Conservation (phyloP, 2,797 vertebrate genomes). For the Chloroceryle inda region DNA sequence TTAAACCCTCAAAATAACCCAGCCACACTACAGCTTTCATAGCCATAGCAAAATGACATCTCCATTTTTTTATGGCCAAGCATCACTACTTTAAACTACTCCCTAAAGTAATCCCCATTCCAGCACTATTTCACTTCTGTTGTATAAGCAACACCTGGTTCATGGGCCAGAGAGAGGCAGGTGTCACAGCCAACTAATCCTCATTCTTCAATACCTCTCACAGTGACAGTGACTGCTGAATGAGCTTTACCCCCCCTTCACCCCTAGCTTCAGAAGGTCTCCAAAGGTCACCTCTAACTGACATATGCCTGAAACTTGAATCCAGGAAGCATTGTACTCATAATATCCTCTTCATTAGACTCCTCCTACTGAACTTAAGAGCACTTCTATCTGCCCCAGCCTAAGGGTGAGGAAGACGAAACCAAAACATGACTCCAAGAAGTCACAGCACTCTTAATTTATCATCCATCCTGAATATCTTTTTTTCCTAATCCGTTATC, state of each 20-base stretch:
- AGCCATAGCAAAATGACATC: background rate
- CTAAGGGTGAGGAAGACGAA: background rate
- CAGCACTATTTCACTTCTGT: background rate
- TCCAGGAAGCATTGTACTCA: background rate
- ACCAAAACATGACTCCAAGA: background rate
- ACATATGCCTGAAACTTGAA: background rate
- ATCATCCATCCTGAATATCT: background rate
- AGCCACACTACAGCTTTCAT: background rate
- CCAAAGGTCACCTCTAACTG: background rate
- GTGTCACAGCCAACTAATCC: background rate
- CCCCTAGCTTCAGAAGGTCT: background rate
- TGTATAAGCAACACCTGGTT: background rate
- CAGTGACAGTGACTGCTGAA: fast-evolving
- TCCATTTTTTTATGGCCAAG: background rate
- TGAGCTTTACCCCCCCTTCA: background rate
- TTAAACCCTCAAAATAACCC: background rate
- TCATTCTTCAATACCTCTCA: background rate
- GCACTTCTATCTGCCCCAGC: background rate
- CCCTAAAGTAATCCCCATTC: background rate
- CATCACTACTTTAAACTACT: background rate
- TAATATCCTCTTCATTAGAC: background rate
- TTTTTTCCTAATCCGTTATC: background rate
- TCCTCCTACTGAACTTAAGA: background rate
- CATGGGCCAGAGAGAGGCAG: fast-evolving
- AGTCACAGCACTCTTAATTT: background rate